Conservation (phyloP, 2,797 vertebrate genomes). For the Peromyscus nudipes region DNA sequence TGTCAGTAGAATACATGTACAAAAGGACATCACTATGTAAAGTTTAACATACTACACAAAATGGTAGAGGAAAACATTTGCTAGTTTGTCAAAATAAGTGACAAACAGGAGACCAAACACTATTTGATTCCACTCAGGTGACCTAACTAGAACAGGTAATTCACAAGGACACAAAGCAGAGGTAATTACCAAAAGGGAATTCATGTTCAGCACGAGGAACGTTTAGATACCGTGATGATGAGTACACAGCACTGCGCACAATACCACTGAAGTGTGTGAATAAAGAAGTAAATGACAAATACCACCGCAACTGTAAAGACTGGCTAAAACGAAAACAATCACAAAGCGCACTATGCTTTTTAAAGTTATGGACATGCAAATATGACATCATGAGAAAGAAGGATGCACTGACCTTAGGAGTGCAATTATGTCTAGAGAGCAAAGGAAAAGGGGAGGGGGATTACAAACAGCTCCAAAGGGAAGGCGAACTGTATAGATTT, state of each 20-base stretch:
- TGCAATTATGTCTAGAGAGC: background rate
- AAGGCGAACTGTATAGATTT: background rate
- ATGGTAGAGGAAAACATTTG: background rate
- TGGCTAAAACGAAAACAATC: background rate
- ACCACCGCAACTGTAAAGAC: background rate
- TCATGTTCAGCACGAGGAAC: background rate
- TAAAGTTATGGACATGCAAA: background rate
- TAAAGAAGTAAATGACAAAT: background rate
- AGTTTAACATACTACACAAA: constrained; percentile 54
- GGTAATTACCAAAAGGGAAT: background rate
- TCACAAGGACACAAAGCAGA: background rate
- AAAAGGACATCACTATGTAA: background rate
- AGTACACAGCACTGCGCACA: background rate
- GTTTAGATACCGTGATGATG: background rate
- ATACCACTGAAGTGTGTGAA: background rate
- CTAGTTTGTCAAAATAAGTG: constrained; percentile 16
- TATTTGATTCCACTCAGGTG: background rate
- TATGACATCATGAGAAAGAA: background rate
- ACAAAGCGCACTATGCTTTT: background rate
- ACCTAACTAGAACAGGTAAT: background rate
- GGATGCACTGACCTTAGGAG: background rate
- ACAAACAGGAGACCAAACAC: background rate
- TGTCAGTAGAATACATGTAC: background rate
- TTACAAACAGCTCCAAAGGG: background rate
- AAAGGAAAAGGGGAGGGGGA: background rate